These are phyloP conservation scores for Drosophila ambigua DNA, from an alignment of 1,140 invertebrate genomes.

Conservation along the genomic window DNA sequence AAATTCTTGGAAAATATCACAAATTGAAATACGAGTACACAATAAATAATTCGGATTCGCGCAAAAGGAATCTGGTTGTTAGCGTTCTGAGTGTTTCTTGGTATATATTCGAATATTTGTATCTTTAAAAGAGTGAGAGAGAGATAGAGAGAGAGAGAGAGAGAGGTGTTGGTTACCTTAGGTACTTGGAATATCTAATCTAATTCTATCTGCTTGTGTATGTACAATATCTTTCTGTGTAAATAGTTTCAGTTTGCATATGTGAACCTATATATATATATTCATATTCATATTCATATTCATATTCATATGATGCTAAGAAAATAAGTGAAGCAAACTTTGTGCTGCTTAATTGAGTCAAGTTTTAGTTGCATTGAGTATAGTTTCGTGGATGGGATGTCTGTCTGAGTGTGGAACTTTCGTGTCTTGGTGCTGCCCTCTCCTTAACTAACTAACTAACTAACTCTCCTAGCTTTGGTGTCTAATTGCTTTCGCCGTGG, in stretches of 20 bases:
- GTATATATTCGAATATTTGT: conserved; percentile 51
- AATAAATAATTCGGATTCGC: conserved; percentile 73
- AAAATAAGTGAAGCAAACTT: conserved; percentile 65
- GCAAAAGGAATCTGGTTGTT: conserved; percentile 69
- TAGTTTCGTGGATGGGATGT: conserved; percentile 52
- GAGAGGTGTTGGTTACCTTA: conserved; percentile 42
- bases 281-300: neutral
- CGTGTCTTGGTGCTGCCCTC: conserved; percentile 16
- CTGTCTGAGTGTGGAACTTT: conserved; percentile 35
- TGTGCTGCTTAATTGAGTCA: conserved; percentile 48
- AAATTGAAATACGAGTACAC: conserved; percentile 70
- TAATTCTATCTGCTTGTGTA: conserved; percentile 47
- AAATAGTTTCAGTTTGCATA: conserved; percentile 58
- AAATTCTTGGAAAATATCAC: conserved; percentile 82
- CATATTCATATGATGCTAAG: conserved; percentile 23
- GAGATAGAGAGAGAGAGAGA: no score
- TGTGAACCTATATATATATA: conserved; percentile 3
- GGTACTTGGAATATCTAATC: conserved; percentile 59
- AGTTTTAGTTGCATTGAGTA: conserved; percentile 14
- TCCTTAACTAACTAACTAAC: conserved; percentile 40
- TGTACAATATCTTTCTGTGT: conserved; percentile 63
- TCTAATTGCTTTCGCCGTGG: conserved; percentile 70
- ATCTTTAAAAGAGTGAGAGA: conserved; percentile 40
- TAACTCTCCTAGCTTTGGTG: conserved; percentile 17
- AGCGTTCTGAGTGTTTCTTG: conserved; percentile 41